Evolutionary conservation across 2,888 invertebrate species (phyloP).

Genomic region (Caenorhabditis sp.): DNA sequence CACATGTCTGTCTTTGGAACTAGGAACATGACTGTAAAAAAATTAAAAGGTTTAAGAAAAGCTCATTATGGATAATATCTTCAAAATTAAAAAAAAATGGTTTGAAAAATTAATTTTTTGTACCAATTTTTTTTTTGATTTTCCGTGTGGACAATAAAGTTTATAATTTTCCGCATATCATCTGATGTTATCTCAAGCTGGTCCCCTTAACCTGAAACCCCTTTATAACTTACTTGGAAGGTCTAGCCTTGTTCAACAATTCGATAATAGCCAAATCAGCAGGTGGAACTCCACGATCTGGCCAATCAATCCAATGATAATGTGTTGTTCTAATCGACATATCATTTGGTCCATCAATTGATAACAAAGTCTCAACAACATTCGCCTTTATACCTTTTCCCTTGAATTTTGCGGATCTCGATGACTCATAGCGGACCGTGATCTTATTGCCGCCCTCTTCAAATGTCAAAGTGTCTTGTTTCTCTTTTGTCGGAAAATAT

Average conservation of each 20-base stretch:
- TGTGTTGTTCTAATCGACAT: constrained; percentile 23
- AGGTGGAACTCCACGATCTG: constrained; percentile 47
- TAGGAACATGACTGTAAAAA: too few species aligned
- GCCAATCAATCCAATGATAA: constrained; percentile 55
- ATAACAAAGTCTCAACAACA: constrained; percentile 24
- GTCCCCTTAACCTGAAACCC: too few species aligned
- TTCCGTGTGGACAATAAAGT: too few species aligned
- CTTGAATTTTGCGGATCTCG: constrained; percentile 16
- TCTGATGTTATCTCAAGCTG: too few species aligned
- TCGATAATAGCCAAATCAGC: constrained; percentile 42
- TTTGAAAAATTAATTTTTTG: too few species aligned
- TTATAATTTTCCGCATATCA: too few species aligned
- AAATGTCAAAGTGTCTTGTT: constrained; percentile 24
- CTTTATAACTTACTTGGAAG: constrained; percentile 15
- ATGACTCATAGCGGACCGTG: constrained; percentile 21
- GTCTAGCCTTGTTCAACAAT: constrained; percentile 26
- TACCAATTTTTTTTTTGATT: too few species aligned
- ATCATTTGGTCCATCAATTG: constrained; percentile 21
- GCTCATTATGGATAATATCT: too few species aligned
- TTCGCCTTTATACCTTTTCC: constrained; percentile 24
- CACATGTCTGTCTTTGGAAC: too few species aligned
- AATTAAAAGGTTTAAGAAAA: too few species aligned
- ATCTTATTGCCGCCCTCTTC: constrained; percentile 28
- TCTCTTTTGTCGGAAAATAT: constrained; percentile 38
- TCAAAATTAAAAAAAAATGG: too few species aligned